Evolutionary conservation across 2,797 vertebrate species (phyloP).

Genomic region (Sitta carolinensis): DNA sequence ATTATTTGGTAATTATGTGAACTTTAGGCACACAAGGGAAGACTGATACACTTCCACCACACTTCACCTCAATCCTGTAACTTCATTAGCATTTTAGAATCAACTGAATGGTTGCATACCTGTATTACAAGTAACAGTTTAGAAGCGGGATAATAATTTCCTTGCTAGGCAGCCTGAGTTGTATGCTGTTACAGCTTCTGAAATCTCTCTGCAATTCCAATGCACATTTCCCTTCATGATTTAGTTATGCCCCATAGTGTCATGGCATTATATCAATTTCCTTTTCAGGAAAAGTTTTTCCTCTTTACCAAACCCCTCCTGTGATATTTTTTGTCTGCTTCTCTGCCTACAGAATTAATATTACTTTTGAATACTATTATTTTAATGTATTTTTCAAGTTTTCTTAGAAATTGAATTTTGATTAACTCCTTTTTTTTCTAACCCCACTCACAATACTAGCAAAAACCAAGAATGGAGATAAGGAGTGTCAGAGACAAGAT

Average conservation of each 20-base stretch:
- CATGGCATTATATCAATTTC: background rate
- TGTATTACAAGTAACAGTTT: background rate
- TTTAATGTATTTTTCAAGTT: background rate
- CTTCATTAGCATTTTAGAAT: conserved; percentile 37
- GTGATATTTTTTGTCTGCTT: background rate
- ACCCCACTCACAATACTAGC: background rate
- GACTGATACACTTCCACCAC: background rate
- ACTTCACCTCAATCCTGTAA: background rate
- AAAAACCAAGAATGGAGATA: background rate
- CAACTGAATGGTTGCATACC: background rate
- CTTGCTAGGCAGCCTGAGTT: background rate
- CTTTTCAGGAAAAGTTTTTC: background rate
- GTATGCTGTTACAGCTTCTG: background rate
- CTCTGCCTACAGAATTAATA: background rate
- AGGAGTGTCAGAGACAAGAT: background rate
- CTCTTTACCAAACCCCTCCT: background rate
- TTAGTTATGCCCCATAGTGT: background rate
- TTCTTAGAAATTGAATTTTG: background rate
- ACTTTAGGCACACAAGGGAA: background rate
- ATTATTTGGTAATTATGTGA: background rate
- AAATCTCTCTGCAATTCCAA: background rate
- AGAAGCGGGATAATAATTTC: background rate
- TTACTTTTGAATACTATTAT: background rate
- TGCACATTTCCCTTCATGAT: background rate
- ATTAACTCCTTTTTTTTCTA: background rate